These are phyloP conservation scores for Sphinx pinastri DNA, from an alignment of 2,888 invertebrate genomes.

Conservation along the genomic window DNA sequence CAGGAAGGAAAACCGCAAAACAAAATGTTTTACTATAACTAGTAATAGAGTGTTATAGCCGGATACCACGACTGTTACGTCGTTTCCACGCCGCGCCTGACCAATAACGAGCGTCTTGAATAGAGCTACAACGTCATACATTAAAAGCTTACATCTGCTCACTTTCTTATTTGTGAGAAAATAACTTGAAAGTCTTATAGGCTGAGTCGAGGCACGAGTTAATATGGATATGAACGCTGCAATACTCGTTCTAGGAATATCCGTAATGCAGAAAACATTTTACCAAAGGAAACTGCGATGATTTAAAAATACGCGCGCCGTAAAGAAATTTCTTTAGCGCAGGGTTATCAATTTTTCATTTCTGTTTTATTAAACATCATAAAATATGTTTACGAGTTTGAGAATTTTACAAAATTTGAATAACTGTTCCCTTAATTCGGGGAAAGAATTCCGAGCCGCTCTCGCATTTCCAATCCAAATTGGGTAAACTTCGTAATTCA, in stretches of 20 bases:
- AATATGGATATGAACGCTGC: not conserved
- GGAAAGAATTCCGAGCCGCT: constrained; percentile 56
- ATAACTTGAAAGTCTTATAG: not conserved
- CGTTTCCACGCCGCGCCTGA: constrained; percentile 2
- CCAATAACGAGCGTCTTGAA: constrained; percentile 5
- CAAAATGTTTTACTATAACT: constrained; percentile 13
- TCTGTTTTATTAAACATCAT: constrained; percentile 29
- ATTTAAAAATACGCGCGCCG: not conserved
- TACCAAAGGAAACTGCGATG: not conserved
- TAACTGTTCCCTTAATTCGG: constrained; percentile 49
- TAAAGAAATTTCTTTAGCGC: constrained; percentile 15
- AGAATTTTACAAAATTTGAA: constrained; percentile 46
- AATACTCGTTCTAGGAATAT: constrained; percentile 1
- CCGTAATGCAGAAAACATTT: not conserved
- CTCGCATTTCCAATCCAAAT: constrained; percentile 64
- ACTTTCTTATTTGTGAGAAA: constrained; percentile 19
- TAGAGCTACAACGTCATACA: constrained; percentile 9
- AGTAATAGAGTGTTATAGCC: constrained; percentile 13
- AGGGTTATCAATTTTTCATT: constrained; percentile 27
- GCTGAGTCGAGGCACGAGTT: not conserved
- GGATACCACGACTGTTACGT: constrained; percentile 3
- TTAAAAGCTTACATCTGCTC: constrained; percentile 12
- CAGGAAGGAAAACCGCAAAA: constrained; percentile 18
- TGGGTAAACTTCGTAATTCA: constrained; percentile 65
- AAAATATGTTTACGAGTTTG: constrained; percentile 28